Base-by-base conservation (phyloP, 2,113 vertebrate species). In the Tapirus terrestris region DNA sequence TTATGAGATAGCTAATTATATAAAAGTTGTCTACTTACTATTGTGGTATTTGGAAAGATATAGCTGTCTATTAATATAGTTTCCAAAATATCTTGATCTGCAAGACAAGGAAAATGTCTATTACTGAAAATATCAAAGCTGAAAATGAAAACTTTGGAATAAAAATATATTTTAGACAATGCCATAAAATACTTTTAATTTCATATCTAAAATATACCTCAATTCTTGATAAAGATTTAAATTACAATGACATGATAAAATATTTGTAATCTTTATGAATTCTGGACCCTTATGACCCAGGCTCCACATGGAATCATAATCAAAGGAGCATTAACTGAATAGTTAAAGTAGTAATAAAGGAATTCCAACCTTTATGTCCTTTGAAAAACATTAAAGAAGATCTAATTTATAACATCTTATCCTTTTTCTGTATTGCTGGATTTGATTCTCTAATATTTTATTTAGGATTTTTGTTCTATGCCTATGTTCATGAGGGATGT, bases 31-130 rank as follows among this genome's bases (percentile, higher is more conserved):
- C 68, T 97, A 99, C 99, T 99, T 99, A 99, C 99, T 98, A 99
- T 98, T 98, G 98, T 98, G 45, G 99, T 98, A 92, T 98, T 98
- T 8, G 99, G 98, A 94, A 99, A 99, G 97, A 98, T 98, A 93
- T 96, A 98, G 97, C 99, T 99, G 97, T 99, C 99, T 98, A 99
- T 98, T 98, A 99, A 96, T 60, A 99, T 98, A 96, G 99, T 98
- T 99, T 99, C 99, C 97, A 99, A 98, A 97, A 99, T 98, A 97
- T 99, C 99, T 98, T 99, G 99, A 99, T 99, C 99, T 99, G 97
- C 13, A 96, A 97, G 97, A 96, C 85, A 97, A 97, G 5, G 96
- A 97, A 98, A 96, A 95, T 95, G 45, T 0, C 3, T 63, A 6
- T 96, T 93, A 96, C 13, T 20, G 33, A 94, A 96, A 95, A 96